A percentile compares a stretch with the other conserved stretches of the same genome.
These are phyloP conservation scores for Dorcus parallelipipedus DNA, from an alignment of 2,888 invertebrate genomes.

Conservation along the genomic window DNA sequence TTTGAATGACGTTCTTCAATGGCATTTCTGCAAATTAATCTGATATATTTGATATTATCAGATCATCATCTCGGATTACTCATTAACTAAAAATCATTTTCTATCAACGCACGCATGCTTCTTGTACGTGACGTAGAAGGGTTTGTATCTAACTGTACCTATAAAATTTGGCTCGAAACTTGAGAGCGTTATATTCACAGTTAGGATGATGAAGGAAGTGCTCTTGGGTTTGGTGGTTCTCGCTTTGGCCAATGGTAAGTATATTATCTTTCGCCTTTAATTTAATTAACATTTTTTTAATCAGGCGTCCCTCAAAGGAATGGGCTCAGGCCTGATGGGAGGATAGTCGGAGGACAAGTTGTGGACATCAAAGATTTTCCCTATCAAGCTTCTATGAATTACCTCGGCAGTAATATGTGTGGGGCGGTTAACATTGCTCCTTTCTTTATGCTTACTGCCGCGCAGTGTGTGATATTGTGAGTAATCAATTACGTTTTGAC, in stretches of 20 bases:
- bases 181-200: not conserved
- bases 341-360: slow-evolving; percentile 8
- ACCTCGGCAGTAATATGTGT: not conserved
- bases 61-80: too few relatives aligned
- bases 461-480: not conserved
- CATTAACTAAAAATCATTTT: too few relatives aligned
- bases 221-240: not conserved
- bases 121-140: too few relatives aligned
- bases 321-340: slow-evolving; percentile 28
- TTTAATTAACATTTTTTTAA: not conserved
- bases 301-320: not conserved
- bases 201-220: not conserved
- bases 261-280: not conserved
- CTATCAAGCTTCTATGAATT: slow-evolving; percentile 6
- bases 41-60: too few relatives aligned
- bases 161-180: too few relatives aligned
- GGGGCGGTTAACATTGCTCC: slow-evolving; percentile 6
- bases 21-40: too few relatives aligned
- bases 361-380: slow-evolving; percentile 7
- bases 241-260: not conserved
- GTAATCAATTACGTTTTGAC: not conserved
- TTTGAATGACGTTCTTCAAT: too few relatives aligned
- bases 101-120: too few relatives aligned
- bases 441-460: slow-evolving; percentile 5
- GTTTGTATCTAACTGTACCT: too few relatives aligned